Evolutionary conservation across 2,888 invertebrate genomes (phyloP), one percentile per base, ranked within the genome.

Genomic region (Gerris lacustris): DNA sequence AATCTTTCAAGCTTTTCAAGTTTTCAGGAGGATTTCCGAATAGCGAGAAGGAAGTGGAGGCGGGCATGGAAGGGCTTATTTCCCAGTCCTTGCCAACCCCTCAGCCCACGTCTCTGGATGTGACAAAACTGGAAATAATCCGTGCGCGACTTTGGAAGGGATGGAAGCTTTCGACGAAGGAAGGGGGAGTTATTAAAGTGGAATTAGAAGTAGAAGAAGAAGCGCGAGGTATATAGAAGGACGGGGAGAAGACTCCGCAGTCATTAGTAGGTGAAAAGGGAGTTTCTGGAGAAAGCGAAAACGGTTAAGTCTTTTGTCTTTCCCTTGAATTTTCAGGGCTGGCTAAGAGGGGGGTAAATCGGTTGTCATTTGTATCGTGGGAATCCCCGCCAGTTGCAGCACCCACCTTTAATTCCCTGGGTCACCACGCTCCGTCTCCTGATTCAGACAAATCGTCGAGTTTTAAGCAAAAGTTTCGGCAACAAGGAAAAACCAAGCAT

Each of bases 191-290:
- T 68, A 71, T 71, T 68, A 64, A 68, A 68, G 66, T 68, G 68
- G 71, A 71, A 68, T 68, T 71, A 47, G 68, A 70, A 70, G 70
- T 45, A 62, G 70, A 68, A 64, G 63, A 70, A 70, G 70, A 70
- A 70, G 67, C 68, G 68, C 68, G 70, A 63, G 63, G 31, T 67
- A 44, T 18, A 67, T 44, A 44, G 45, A 67, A 67, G 44, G 44
- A 45, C n/a, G 17, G 67, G 44, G 45, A 68, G 63, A 70, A 67
- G 70, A 31, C 31, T 55, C 55, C 15, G 55, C 55, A 55, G 55
- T 55, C 55, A 55, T 55, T 55, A 55, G 11, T 55, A 55, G 55
- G 55, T 55, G 55, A 55, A 55, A 55, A 55, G 55, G 31, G 31
- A 11, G 9, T 55, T 15, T 15, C 55, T 55, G 55, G 31, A 31